These are phyloP conservation scores for Lordiphosa clarofinis DNA, from an alignment of 1,140 invertebrate genomes.

Conservation along the genomic window DNA sequence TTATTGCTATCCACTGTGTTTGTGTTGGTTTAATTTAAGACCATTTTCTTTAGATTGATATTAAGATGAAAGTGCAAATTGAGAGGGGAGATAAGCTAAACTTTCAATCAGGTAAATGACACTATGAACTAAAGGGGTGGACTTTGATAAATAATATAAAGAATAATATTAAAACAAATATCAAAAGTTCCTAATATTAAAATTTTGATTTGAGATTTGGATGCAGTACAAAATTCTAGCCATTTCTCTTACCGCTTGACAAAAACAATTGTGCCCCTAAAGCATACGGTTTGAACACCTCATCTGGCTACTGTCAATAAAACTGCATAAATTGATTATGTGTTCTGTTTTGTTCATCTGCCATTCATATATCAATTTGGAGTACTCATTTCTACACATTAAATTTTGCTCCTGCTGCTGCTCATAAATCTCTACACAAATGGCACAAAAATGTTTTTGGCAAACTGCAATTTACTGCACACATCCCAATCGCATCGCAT, in stretches of 20 bases:
- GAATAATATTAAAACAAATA: too few relatives aligned
- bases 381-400: conserved; percentile 72
- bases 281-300: conserved; percentile 18
- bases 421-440: conserved; percentile 60
- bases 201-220: too few relatives aligned
- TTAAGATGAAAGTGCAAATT: conserved; percentile 21
- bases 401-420: conserved; percentile 43
- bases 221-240: too few relatives aligned
- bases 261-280: conserved; percentile 2
- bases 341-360: conserved; percentile 17
- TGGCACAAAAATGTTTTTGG: conserved; percentile 72
- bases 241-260: too few relatives aligned
- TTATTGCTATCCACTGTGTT: conserved; percentile 40
- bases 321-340: conserved; percentile 10
- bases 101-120: conserved; percentile 1
- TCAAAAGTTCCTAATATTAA: too few relatives aligned
- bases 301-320: conserved; percentile 57
- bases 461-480: conserved; percentile 72
- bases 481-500: conserved; percentile 41
- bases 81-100: neutral
- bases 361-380: conserved; percentile 50
- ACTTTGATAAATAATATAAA: too few relatives aligned
- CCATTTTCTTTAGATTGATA: conserved; percentile 47
- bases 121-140: too few relatives aligned
- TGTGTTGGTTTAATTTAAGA: conserved; percentile 43